phyloP scores from a whole-genome alignment of 2,113 vertebrate genomes.

The Ifrita kowaldi region DNA sequence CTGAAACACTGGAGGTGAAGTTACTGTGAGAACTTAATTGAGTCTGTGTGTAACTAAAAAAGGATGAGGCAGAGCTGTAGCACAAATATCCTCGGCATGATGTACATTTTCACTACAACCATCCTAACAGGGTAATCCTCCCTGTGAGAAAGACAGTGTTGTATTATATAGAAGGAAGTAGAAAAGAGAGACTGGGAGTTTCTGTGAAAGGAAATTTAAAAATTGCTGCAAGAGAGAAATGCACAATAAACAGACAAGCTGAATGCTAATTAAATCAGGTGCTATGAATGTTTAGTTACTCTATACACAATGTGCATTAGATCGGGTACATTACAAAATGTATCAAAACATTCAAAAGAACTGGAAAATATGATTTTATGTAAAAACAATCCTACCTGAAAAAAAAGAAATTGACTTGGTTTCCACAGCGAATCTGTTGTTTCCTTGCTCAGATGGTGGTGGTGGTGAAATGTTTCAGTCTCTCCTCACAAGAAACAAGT shows the following conservation, averaged over 20 bases:
- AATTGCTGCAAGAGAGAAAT: background rate
- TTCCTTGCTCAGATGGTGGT: background rate
- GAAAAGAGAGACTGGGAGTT: background rate
- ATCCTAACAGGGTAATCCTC: background rate
- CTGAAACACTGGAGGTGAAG: background rate
- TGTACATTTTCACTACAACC: background rate
- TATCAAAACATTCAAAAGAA: background rate
- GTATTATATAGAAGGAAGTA: background rate
- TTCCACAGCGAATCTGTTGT: background rate
- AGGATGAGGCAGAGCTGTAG: background rate
- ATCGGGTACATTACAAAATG: background rate
- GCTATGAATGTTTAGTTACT: background rate
- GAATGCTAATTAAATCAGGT: background rate
- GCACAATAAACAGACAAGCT: background rate
- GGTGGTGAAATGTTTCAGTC: background rate
- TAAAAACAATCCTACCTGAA: background rate
- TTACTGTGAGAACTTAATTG: background rate
- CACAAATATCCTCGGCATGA: background rate
- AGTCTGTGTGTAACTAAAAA: background rate
- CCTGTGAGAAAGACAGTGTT: background rate
- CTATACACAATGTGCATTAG: background rate
- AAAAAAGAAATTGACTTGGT: background rate
- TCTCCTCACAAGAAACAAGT: background rate
- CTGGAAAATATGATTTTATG: background rate
- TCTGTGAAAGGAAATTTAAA: background rate